Base-by-base conservation (phyloP, 2,113 vertebrate species). In the Cheirogaleus medius region DNA sequence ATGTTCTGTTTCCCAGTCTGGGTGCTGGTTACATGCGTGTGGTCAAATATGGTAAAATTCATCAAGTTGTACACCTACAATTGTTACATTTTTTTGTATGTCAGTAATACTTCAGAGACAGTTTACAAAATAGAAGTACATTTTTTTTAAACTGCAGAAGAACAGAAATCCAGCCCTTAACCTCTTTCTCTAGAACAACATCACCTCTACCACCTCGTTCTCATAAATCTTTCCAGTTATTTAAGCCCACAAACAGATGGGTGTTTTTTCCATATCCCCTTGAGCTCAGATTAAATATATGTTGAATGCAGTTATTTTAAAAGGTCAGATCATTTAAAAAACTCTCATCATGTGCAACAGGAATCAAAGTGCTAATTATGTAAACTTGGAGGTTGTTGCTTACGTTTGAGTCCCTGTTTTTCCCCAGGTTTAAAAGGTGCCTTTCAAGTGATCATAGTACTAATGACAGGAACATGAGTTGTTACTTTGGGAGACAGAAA, bases 271-370 rank as follows among this genome's bases (percentile, higher is more conserved):
- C n/a, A 44, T 42, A 66, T 42, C 23, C 20, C 73, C 77, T 94
- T 56, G 91, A 91, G 44, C 37, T 93, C 71, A 58, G 52, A 44
- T 82, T 97, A 96, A 97, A 89, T 91, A 84, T 25, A 73, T 78
- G 60, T 86, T 97, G 82, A 91, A 82, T 34, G 52, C 47, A 94
- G 78, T 49, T 87, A 58, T 91, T 97, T 97, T 68, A 77, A 95
- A 95, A 94, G 60, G 77, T 71, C 86, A 91, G 93, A 37, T 97
- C 71, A 95, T 83, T 78, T 39, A 32, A 39, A 84, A 95, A 77
- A 77, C 29, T 91, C 60, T 95, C 34, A 76, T 85, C 25, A 69
- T 49, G n/a, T 78, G 34, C 32, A 52, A n/a, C 14, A 83, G 60
- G 80, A 93, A 77, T 64, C 34, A 54, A 93, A 74, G 93, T 68